phyloP scores from a whole-genome alignment of 2,113 vertebrate species.

The Fulmarus glacialis region DNA sequence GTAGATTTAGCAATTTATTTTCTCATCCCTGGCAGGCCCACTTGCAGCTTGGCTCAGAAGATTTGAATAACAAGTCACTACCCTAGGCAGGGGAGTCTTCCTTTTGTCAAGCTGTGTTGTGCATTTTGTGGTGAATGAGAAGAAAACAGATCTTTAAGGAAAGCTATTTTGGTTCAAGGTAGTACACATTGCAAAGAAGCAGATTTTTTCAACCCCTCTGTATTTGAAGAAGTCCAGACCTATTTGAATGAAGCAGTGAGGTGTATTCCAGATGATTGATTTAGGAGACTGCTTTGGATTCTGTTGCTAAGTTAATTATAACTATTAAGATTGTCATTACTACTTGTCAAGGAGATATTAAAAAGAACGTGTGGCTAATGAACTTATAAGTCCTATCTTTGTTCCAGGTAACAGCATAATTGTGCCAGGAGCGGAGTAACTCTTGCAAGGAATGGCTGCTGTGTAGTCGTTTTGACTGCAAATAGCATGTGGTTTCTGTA shows the following conservation, averaged over 20 bases:
- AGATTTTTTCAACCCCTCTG: conserved; percentile 3
- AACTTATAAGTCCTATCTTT: neutral
- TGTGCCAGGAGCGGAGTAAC: neutral
- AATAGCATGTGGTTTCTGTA: neutral
- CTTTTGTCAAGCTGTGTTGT: conserved; percentile 50
- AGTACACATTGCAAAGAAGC: conserved; percentile 47
- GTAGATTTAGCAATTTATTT: conserved; percentile 47
- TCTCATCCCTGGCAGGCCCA: conserved; percentile 35
- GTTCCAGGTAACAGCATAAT: neutral
- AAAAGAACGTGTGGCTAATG: neutral
- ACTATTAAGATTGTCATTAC: neutral
- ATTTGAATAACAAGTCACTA: conserved; percentile 57
- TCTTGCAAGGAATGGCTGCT: neutral
- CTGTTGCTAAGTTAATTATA: neutral
- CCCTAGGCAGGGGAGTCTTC: conserved; percentile 36
- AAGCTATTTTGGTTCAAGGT: conserved; percentile 63
- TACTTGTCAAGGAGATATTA: conserved; percentile 2
- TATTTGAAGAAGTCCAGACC: conserved; percentile 52
- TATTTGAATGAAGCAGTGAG: conserved; percentile 27
- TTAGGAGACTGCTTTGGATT: neutral
- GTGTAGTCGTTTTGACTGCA: neutral
- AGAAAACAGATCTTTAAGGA: conserved; percentile 64
- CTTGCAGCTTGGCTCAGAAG: conserved; percentile 20
- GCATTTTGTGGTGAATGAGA: conserved; percentile 63
- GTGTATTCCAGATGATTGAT: neutral